phyloP scores from a whole-genome alignment of 2,113 vertebrate genomes.

The Dipodomys spectabilis region DNA sequence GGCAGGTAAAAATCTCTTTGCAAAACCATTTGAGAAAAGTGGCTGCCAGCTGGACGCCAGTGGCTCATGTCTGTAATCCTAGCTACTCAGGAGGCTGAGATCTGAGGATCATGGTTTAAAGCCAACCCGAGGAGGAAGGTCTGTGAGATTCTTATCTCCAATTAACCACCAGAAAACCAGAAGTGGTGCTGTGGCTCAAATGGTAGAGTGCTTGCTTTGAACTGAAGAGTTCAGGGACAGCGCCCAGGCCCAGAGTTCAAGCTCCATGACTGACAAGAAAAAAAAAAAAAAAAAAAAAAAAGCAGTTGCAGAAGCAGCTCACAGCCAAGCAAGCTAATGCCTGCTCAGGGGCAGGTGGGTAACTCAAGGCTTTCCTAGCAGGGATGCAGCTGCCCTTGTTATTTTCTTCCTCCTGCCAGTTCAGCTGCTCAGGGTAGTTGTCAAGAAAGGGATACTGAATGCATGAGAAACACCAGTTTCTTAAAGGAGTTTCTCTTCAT shows the following conservation, averaged over 20 bases:
- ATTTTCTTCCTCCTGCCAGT: background rate
- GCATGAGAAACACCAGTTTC: background rate
- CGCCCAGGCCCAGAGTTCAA: too few species aligned
- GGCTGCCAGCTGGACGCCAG: too few species aligned
- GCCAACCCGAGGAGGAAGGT: too few species aligned
- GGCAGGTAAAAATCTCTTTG: conserved; percentile 44
- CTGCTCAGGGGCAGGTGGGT: conserved; percentile 33
- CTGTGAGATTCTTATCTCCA: too few species aligned
- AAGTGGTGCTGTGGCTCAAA: too few species aligned
- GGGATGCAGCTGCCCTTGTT: background rate
- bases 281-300: background rate
- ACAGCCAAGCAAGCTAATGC: background rate
- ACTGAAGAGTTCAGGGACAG: too few species aligned
- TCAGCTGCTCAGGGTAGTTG: background rate
- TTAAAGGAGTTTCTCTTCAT: conserved; percentile 24
- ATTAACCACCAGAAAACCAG: too few species aligned
- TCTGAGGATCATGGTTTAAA: too few species aligned
- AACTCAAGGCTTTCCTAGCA: background rate
- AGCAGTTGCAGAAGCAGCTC: background rate
- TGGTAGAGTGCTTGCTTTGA: too few species aligned
- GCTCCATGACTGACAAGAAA: too few species aligned
- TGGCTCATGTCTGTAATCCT: too few species aligned
- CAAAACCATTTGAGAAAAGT: background rate
- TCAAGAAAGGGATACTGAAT: conserved; percentile 23
- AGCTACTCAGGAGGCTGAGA: too few species aligned